Base-by-base conservation (phyloP, 2,888 invertebrate species). In the Apodemia hepburni region DNA sequence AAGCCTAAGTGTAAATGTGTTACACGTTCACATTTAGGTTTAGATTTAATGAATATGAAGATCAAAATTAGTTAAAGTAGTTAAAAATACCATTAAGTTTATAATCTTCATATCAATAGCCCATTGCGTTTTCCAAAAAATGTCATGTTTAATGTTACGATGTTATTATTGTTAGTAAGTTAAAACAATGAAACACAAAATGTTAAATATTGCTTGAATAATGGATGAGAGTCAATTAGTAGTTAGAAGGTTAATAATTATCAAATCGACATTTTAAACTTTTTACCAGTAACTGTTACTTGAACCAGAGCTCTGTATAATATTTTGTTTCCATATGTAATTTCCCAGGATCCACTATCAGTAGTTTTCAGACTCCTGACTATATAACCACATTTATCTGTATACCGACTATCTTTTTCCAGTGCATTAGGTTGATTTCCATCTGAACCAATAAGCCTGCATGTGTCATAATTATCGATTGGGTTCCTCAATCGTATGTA, bases 291-390 rank as follows among this genome's bases (percentile, higher is more conserved):
- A 22, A 87, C 79, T 59, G 63, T 70, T 3, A 87, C 78, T 27
- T 69, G 49, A 63, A 82, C 71, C 17, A 66, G 63, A 2, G 84
- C 84, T 71, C 68, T 78, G 64, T 81, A 80, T 38, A 69, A 68
- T 2, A 80, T 79, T 64, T 61, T 69, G n/a, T 70, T 67, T 65
- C 84, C 87, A 65, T 78, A 85, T 2, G 70, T 67, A 59, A 89
- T 86, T 47, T 72, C 67, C 87, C 87, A 89, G 17, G 60, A 63
- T 60, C 89, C 88, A 63, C 62, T 68, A 27, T 82, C 75, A 8
- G 35, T 61, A 12, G 51, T 58, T 11, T 65, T 68, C 2, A 83
- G 73, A 54, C 73, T 69, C 33, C 62, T 74, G 0, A 84, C 72
- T 47, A 81, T 73, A 61, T 73, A 88, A 15, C 82, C 82, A 66